Evolutionary conservation across 2,113 vertebrate genomes (phyloP).

Genomic region (Tyto alba): DNA sequence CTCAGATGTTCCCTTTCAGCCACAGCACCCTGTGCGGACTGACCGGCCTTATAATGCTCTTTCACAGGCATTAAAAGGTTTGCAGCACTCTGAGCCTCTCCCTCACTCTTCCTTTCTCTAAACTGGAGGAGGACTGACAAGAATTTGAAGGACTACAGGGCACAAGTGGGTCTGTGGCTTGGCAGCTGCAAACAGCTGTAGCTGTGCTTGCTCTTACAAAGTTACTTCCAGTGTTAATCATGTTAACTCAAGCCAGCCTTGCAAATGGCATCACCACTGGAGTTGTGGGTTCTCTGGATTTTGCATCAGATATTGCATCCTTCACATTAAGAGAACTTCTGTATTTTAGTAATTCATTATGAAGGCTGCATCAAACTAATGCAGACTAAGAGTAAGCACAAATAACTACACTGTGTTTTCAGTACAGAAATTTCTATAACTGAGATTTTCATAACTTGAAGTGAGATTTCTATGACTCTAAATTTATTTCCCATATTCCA

Average conservation of each 20-base stretch:
- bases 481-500: background rate
- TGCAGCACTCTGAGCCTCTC: background rate
- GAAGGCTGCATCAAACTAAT: background rate
- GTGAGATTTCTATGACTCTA: background rate
- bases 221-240: background rate
- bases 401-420: background rate
- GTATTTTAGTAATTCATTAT: background rate
- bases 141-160: background rate
- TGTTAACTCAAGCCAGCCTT: background rate
- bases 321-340: background rate
- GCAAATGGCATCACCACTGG: background rate
- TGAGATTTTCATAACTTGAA: background rate
- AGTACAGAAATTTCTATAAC: background rate
- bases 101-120: background rate
- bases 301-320: rapidly evolving
- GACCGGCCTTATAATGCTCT: background rate
- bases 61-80: background rate
- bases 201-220: background rate
- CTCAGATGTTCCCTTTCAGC: background rate
- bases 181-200: background rate
- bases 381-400: background rate
- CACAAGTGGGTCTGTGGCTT: background rate
- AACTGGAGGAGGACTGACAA: background rate
- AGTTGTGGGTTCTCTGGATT: background rate
- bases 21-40: background rate